phyloP scores from a whole-genome alignment of 2,888 invertebrate species.

The Sarcophaga caerulescens region DNA sequence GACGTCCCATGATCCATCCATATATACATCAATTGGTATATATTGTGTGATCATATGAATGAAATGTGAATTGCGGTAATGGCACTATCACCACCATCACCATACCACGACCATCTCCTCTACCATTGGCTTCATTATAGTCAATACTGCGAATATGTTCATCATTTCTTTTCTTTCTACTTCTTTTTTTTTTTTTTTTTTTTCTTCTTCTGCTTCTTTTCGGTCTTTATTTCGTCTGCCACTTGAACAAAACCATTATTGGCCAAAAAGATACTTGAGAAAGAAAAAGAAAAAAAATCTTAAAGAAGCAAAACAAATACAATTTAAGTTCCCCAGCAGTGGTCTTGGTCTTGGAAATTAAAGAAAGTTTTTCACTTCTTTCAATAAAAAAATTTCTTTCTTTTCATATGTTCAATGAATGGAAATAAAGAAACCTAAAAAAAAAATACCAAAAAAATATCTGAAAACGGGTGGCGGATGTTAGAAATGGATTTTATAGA shows the following conservation, averaged over 20 bases:
- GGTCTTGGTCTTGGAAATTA: constrained; percentile 4
- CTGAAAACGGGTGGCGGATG: no score
- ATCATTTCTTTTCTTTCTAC: constrained; percentile 14
- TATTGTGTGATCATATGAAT: background rate
- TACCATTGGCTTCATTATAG: background rate
- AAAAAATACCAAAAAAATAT: no score
- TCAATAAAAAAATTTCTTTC: constrained; percentile 36
- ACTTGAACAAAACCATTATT: constrained; percentile 28
- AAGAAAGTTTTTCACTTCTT: constrained; percentile 47
- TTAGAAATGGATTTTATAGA: no score
- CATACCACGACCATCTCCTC: background rate
- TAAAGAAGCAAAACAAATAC: background rate
- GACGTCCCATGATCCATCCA: constrained; percentile 31
- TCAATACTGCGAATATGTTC: constrained; percentile 4
- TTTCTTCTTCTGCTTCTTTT: background rate
- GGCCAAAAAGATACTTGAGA: background rate
- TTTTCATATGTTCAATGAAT: background rate
- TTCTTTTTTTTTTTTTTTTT: background rate
- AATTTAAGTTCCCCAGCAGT: constrained; percentile 3
- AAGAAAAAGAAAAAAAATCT: no score
- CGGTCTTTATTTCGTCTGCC: background rate
- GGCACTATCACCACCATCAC: background rate
- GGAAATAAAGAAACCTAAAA: background rate
- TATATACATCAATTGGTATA: background rate
- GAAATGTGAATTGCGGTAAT: background rate